Conservation (phyloP, 1,140 invertebrate genomes). For the Drosophila lacertosa region DNA sequence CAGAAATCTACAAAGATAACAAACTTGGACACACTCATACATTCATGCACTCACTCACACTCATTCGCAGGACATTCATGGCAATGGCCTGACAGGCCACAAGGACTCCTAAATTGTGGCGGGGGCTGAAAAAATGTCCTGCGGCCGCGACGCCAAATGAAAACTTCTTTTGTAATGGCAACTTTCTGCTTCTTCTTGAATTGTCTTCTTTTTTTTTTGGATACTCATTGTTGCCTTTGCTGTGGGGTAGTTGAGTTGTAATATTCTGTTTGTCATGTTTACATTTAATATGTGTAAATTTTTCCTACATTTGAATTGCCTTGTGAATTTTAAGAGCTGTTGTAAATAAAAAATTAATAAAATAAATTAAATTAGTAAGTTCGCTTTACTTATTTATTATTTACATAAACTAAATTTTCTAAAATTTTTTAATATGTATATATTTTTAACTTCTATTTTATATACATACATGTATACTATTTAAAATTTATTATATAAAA, state of each 20-base stretch:
- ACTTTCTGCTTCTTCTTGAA: constrained; percentile 23
- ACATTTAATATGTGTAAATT: no score
- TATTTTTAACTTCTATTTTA: no score
- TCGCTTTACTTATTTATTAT: no score
- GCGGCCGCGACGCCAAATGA: constrained; percentile 71
- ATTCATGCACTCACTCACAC: constrained; percentile 5
- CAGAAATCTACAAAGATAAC: constrained; percentile 27
- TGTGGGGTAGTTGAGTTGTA: neutral
- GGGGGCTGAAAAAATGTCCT: constrained; percentile 64
- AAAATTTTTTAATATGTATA: no score
- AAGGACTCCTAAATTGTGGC: constrained; percentile 55
- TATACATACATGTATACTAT: no score
- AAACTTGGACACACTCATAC: constrained; percentile 8
- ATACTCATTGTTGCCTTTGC: neutral
- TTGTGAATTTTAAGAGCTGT: neutral
- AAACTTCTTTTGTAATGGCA: constrained; percentile 76
- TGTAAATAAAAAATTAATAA: no score
- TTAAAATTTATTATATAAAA: no score
- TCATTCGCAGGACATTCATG: constrained; percentile 49
- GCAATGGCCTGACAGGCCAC: constrained; percentile 59
- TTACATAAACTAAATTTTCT: no score
- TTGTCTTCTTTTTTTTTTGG: constrained; percentile 11
- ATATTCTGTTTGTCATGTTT: no score
- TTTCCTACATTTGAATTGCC: no score
- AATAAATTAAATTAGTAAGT: no score